Evolutionary conservation across 35 echinoderm and acorn worm genomes (phyloP).

Genomic region (Hemicentrotus pulcherrimus): DNA sequence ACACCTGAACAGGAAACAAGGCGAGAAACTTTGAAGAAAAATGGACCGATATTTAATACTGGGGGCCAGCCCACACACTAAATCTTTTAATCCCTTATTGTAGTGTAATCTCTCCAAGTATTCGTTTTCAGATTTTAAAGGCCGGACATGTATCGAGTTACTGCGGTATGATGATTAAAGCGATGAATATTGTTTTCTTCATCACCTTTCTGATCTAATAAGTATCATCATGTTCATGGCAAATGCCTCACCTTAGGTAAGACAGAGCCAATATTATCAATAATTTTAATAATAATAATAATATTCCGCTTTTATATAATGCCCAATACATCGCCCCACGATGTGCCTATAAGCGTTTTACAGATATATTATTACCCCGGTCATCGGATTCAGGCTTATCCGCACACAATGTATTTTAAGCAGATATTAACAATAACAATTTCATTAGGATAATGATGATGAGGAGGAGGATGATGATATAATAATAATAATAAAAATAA

Average conservation of each 20-base stretch:
- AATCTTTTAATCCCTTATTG: constrained; percentile 46
- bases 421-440: no score
- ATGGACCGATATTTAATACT: constrained; percentile 36
- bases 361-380: no score
- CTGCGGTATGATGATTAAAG: not conserved
- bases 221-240: not conserved
- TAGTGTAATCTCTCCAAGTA: not conserved
- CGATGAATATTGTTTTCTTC: not conserved
- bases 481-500: no score
- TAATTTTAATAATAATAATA: no score
- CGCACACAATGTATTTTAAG: no score
- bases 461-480: no score
- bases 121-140: not conserved
- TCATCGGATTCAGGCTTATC: no score
- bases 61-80: constrained; percentile 25
- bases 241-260: not conserved
- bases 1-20: constrained; percentile 41
- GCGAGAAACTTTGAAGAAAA: constrained; percentile 11
- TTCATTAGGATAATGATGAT: no score
- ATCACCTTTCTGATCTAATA: not conserved
- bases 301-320: no score
- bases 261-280: not conserved
- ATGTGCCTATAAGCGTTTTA: no score
- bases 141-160: not conserved
- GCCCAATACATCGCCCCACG: no score